These are phyloP conservation scores for Holacanthus passer DNA, from an alignment of 2,113 vertebrate genomes.

Conservation along the genomic window DNA sequence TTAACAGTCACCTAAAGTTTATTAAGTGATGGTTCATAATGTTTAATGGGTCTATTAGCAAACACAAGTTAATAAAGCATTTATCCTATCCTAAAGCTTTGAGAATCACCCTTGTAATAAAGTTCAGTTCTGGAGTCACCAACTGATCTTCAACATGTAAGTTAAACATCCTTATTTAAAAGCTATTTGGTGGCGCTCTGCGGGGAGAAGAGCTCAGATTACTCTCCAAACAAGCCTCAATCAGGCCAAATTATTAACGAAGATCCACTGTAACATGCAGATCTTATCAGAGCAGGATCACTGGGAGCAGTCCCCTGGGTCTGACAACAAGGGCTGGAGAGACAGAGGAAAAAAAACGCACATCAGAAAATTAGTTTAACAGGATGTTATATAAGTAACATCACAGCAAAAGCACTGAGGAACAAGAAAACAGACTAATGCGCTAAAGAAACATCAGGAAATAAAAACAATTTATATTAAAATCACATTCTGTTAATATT, in stretches of 20 bases:
- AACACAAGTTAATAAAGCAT: background rate
- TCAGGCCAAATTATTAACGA: conserved; percentile 61
- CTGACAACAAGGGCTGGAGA: background rate
- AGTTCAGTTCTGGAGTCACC: background rate
- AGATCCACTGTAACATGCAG: conserved; percentile 54
- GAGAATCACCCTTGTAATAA: background rate
- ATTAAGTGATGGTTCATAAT: background rate
- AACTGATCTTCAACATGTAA: background rate
- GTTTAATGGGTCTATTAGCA: background rate
- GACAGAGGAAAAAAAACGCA: background rate
- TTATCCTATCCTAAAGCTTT: background rate
- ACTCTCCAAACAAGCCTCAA: conserved; percentile 62
- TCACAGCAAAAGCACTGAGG: background rate
- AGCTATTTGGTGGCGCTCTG: conserved; percentile 20
- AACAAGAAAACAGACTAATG: background rate
- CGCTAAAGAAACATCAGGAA: background rate
- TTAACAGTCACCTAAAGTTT: background rate
- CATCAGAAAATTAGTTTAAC: conserved; percentile 1
- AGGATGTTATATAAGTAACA: background rate
- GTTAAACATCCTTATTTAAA: conserved; percentile 58
- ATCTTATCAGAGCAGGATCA: conserved; percentile 50
- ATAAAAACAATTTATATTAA: background rate
- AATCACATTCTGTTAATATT: background rate
- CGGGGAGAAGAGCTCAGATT: conserved; percentile 51
- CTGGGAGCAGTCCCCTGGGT: background rate